Evolutionary conservation across 2,797 vertebrate species (phyloP).

Genomic region (Staurois parvus): DNA sequence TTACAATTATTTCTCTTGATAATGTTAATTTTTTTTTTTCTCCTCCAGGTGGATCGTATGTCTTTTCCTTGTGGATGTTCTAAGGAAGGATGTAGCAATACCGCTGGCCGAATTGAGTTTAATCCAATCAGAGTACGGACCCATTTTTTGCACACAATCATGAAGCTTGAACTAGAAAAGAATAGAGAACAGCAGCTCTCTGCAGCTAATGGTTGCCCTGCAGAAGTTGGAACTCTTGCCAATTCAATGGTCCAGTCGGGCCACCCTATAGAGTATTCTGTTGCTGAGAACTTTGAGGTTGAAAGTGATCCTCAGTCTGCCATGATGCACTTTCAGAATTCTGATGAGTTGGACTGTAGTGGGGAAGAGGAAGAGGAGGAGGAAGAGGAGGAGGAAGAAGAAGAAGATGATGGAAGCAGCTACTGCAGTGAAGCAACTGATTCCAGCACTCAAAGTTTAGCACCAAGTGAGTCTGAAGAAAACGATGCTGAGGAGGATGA

Average conservation of each 20-base stretch:
- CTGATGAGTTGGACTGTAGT: constrained; percentile 86
- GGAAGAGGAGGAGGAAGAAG: constrained; percentile 67
- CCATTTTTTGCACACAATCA: constrained; percentile 99
- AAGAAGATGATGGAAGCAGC: constrained; percentile 91
- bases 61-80: constrained; percentile 98
- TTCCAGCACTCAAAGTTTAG: constrained; percentile 96
- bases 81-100: constrained; percentile 98
- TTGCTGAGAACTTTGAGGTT: constrained; percentile 83
- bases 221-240: constrained; percentile 79
- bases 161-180: constrained; percentile 98
- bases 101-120: constrained; percentile 95
- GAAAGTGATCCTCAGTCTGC: constrained; percentile 83
- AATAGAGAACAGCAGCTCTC: constrained; percentile 89
- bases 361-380: constrained; percentile 83
- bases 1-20: no score
- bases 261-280: constrained; percentile 87
- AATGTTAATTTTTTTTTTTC: constrained; percentile 63
- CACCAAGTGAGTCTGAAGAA: constrained; percentile 92
- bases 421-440: constrained; percentile 94
- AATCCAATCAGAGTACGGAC: constrained; percentile 98
- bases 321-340: constrained; percentile 86
- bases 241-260: constrained; percentile 82
- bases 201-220: constrained; percentile 83
- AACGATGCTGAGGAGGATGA: constrained; percentile 84
- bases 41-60: constrained; percentile 95